Percentiles rank a stretch among this genome's conserved stretches.
Evolutionary conservation across 2,797 vertebrate genomes (phyloP).

Genomic region (Euthynnus affinis): DNA sequence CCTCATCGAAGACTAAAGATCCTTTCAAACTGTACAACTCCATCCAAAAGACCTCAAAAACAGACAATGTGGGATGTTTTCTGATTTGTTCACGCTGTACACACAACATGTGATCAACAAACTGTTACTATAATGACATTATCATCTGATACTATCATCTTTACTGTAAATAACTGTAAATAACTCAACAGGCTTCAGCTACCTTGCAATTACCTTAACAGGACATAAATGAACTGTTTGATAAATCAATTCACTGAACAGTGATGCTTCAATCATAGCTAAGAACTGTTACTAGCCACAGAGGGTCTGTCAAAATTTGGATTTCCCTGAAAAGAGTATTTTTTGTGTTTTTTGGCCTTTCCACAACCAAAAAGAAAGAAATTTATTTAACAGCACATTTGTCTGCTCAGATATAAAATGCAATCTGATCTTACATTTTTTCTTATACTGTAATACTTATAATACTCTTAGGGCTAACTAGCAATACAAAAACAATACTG

Average conservation of each 20-base stretch:
- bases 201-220: not conserved
- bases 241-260: not conserved
- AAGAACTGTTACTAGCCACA: not conserved
- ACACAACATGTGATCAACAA: not conserved
- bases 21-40: not conserved
- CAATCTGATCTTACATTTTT: no score
- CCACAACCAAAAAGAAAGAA: not conserved
- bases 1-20: slow-evolving; percentile 15
- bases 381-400: not conserved
- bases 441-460: no score
- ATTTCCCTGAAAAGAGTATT: not conserved
- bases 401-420: not conserved
- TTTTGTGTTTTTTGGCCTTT: not conserved
- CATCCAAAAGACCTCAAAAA: slow-evolving; percentile 6
- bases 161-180: not conserved
- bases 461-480: no score
- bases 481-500: no score
- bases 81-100: not conserved
- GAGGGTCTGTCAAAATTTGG: not conserved
- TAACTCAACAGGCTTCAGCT: not conserved
- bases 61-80: not conserved
- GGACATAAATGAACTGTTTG: not conserved
- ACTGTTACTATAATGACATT: not conserved
- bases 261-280: not conserved
- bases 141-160: no score